Conservation (phyloP, 2,113 vertebrate genomes). For the Podarcis raffonei region DNA sequence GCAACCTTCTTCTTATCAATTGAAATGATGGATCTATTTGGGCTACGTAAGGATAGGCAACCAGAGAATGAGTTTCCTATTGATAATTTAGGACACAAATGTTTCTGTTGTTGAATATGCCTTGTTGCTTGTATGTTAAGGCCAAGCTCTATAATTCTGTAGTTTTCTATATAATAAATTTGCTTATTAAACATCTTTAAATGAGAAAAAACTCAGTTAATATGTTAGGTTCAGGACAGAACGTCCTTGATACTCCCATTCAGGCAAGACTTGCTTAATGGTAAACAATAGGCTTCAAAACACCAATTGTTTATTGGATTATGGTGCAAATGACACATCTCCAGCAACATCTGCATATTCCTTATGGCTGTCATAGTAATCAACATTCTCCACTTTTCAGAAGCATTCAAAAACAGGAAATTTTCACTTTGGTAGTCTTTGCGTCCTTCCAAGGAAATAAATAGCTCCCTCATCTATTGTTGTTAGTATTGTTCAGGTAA, state of each 20-base stretch:
- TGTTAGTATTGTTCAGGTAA: constrained; percentile 32
- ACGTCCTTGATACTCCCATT: not conserved
- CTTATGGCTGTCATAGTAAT: not conserved
- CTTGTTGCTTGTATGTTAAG: not conserved
- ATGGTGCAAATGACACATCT: not conserved
- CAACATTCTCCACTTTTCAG: constrained; percentile 40
- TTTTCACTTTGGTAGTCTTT: constrained; percentile 34
- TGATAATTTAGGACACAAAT: not conserved
- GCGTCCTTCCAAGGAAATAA: constrained; percentile 57
- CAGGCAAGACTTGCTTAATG: not conserved
- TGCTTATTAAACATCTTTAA: not conserved
- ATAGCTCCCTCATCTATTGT: constrained; percentile 25
- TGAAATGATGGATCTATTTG: not conserved
- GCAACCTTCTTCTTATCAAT: not conserved
- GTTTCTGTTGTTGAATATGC: not conserved
- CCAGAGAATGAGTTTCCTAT: not conserved
- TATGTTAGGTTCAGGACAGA: not conserved
- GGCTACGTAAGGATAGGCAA: no score
- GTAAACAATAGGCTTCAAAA: constrained; percentile 8
- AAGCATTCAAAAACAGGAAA: constrained; percentile 56
- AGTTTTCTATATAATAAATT: not conserved
- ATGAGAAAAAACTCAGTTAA: not conserved
- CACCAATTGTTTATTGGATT: not conserved
- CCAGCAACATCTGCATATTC: constrained; percentile 5
- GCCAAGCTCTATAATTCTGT: not conserved